Percentiles rank a stretch among this genome's conserved stretches.
phyloP scores from a whole-genome alignment of 2,888 invertebrate species.

The Euzophera pinguis region DNA sequence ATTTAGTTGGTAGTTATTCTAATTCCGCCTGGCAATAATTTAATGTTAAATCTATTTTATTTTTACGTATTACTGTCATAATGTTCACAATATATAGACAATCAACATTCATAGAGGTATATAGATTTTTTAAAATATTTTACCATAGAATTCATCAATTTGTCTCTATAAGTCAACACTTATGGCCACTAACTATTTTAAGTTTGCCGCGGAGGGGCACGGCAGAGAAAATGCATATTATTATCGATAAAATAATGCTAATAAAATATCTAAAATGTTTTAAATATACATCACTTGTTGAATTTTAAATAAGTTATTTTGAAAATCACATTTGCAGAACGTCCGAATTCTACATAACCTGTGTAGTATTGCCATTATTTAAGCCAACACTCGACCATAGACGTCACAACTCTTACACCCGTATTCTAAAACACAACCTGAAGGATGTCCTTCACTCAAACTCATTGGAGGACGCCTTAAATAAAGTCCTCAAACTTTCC shows the following conservation, averaged over 20 bases:
- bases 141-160: constrained; percentile 5
- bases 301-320: background rate
- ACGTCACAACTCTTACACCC: background rate
- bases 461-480: no score
- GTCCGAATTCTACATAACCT: background rate
- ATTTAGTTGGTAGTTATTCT: background rate
- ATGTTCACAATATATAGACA: constrained; percentile 10
- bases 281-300: background rate
- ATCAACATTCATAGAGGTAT: constrained; percentile 8
- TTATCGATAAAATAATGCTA: constrained; percentile 1
- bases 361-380: background rate
- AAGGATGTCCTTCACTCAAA: no score
- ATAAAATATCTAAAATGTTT: background rate
- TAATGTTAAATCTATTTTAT: background rate
- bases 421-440: no score
- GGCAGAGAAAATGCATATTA: constrained; percentile 10
- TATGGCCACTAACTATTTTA: constrained; percentile 3
- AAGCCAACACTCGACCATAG: background rate
- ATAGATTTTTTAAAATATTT: background rate
- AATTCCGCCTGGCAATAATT: constrained; percentile 11
- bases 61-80: constrained; percentile 9
- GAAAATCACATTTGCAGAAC: constrained; percentile 4
- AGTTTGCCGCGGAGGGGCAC: background rate
- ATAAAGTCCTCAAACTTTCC: no score
- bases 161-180: constrained; percentile 8